Conservation (phyloP, 2,888 invertebrate species). For the Campoplex nolae region DNA sequence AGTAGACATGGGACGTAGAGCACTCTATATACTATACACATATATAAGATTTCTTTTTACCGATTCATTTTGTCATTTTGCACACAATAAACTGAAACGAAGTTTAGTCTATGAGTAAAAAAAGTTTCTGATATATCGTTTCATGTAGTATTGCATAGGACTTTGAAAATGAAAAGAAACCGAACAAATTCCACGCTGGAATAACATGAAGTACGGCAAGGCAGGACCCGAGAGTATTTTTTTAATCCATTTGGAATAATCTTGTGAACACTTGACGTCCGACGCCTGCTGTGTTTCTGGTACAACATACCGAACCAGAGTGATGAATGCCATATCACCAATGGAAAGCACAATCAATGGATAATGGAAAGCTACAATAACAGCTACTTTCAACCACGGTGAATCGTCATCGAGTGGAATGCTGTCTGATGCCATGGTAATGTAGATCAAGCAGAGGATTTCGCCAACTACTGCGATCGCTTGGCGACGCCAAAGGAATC, state of each 20-base stretch:
- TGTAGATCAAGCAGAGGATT: background rate
- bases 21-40: too few species aligned
- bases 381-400: conserved; percentile 12
- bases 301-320: conserved; percentile 70
- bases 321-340: conserved; percentile 67
- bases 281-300: background rate
- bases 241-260: too few species aligned
- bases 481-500: conserved; percentile 13
- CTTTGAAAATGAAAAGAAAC: background rate
- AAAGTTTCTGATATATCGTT: too few species aligned
- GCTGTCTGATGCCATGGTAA: background rate
- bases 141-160: background rate
- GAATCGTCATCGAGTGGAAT: background rate
- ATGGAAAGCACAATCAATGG: conserved; percentile 56
- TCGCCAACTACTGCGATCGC: background rate
- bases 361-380: conserved; percentile 48
- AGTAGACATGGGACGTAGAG: too few species aligned
- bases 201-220: background rate
- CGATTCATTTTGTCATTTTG: too few species aligned
- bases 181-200: background rate
- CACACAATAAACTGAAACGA: too few species aligned
- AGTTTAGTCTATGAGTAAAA: too few species aligned
- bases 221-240: too few species aligned
- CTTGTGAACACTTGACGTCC: background rate
- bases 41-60: too few species aligned